Evolutionary conservation across 2,113 vertebrate genomes (phyloP).

Genomic region (Chaetodon auriga): DNA sequence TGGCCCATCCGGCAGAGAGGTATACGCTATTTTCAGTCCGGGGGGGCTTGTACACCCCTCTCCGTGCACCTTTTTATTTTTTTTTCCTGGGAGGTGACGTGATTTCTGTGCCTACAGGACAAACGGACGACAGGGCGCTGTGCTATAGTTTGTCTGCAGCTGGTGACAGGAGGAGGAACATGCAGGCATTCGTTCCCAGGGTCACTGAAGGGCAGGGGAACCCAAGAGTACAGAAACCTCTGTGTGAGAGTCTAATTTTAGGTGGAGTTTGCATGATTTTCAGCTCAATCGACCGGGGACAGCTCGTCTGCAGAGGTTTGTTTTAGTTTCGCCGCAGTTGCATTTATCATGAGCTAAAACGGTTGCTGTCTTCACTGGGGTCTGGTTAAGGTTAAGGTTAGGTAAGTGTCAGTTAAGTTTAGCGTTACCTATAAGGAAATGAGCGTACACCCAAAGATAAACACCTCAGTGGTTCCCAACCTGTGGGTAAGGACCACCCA

Average conservation of each 20-base stretch:
- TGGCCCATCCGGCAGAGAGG: constrained; percentile 37
- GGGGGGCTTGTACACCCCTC: constrained; percentile 28
- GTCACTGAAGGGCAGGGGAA: constrained; percentile 46
- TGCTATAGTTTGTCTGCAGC: constrained; percentile 52
- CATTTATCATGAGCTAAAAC: constrained; percentile 23
- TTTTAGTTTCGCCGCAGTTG: constrained; percentile 10
- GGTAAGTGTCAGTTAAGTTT: constrained; percentile 28
- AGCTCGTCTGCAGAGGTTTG: not conserved
- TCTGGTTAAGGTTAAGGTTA: constrained; percentile 3
- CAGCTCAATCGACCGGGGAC: not conserved
- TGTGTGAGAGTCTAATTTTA: constrained; percentile 32
- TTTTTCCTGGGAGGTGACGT: constrained; percentile 48
- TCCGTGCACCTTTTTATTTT: constrained; percentile 42
- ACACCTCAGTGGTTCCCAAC: not conserved
- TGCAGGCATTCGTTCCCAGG: constrained; percentile 27
- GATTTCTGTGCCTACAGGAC: constrained; percentile 40
- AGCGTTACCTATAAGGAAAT: constrained; percentile 23
- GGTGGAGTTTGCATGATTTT: constrained; percentile 26
- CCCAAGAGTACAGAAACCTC: constrained; percentile 36
- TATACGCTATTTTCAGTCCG: constrained; percentile 54
- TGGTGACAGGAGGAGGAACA: constrained; percentile 37
- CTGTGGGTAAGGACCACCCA: constrained; percentile 14
- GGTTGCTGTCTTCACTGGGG: constrained; percentile 9
- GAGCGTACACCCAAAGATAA: not conserved
- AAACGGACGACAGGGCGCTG: constrained; percentile 21